These are phyloP conservation scores for Neogobius melanostomus DNA, from an alignment of 2,113 vertebrate species.

Conservation along the genomic window DNA sequence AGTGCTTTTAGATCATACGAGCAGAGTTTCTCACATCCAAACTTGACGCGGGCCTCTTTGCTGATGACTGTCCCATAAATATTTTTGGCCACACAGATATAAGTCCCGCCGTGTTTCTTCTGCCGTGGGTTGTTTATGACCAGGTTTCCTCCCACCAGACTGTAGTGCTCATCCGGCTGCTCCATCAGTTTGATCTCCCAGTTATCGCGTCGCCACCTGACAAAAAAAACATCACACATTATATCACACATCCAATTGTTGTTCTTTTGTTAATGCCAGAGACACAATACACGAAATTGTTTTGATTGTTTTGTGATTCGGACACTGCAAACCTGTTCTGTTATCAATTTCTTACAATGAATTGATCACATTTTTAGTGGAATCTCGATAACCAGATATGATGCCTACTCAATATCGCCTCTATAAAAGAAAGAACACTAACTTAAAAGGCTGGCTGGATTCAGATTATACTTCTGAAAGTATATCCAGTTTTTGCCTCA, in stretches of 20 bases:
- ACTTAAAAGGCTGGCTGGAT: too few species aligned
- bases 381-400: too few species aligned
- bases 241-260: background rate
- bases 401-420: too few species aligned
- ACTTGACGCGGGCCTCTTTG: conserved; percentile 89
- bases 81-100: conserved; percentile 89
- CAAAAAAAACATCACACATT: background rate
- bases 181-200: conserved; percentile 92
- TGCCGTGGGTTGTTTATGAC: conserved; percentile 92
- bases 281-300: too few species aligned
- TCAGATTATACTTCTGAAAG: too few species aligned
- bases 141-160: conserved; percentile 93
- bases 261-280: too few species aligned
- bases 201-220: conserved; percentile 92
- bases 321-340: too few species aligned
- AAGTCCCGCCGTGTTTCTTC: conserved; percentile 87
- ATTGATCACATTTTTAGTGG: too few species aligned
- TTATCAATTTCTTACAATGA: too few species aligned
- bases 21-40: conserved; percentile 87
- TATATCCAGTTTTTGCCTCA: too few species aligned
- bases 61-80: conserved; percentile 91
- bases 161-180: conserved; percentile 87
- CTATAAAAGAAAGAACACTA: too few species aligned
- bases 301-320: too few species aligned
- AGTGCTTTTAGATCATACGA: background rate